These are phyloP conservation scores for Scalopus aquaticus DNA, from an alignment of 2,113 vertebrate species.

Conservation along the genomic window DNA sequence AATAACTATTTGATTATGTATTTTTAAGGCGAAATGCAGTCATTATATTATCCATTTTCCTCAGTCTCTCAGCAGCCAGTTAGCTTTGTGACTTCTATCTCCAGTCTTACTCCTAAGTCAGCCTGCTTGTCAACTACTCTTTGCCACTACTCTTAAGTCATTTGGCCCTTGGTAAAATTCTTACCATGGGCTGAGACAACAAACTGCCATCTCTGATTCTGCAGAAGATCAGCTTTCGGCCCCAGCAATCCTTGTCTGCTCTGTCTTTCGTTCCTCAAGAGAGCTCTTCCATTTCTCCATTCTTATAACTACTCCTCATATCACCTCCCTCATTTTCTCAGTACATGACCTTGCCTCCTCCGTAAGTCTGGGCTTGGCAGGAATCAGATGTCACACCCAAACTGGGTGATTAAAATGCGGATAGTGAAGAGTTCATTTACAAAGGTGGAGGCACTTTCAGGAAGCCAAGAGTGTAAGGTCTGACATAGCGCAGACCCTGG, in stretches of 20 bases:
- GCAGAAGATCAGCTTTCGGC: not conserved
- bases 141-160: not conserved
- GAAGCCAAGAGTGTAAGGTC: not conserved
- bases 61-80: not conserved
- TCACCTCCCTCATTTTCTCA: not conserved
- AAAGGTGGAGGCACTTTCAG: not conserved
- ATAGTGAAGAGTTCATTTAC: not conserved
- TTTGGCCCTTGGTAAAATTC: constrained; percentile 7
- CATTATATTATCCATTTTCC: not conserved
- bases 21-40: not conserved
- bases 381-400: constrained; percentile 16
- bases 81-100: not conserved
- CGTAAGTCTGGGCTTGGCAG: not conserved
- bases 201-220: not conserved
- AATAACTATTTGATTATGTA: not conserved
- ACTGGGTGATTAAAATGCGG: not conserved
- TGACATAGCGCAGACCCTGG: not conserved
- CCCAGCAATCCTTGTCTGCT: not conserved
- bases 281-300: not conserved
- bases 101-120: not conserved
- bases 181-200: not conserved
- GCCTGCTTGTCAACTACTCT: not conserved
- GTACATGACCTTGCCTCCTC: not conserved
- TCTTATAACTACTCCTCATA: not conserved
- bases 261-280: not conserved